Conservation (phyloP, 2,113 vertebrate species). For the Tachysurus vachellii region DNA sequence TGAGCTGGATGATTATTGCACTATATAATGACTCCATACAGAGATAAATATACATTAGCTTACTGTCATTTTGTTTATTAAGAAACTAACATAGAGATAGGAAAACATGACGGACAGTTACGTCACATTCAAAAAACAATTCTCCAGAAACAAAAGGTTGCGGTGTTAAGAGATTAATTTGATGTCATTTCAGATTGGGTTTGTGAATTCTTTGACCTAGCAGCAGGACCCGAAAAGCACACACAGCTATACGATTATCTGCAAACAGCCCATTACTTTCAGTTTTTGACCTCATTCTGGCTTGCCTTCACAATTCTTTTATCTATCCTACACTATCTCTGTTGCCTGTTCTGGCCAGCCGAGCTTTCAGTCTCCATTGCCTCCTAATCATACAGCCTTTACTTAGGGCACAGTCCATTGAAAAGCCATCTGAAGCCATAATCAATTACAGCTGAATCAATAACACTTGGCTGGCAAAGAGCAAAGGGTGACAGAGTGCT, state of each 20-base stretch:
- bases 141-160: constrained; percentile 47
- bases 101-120: constrained; percentile 19
- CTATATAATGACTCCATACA: constrained; percentile 19
- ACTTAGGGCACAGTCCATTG: constrained; percentile 53
- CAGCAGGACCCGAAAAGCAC: constrained; percentile 34
- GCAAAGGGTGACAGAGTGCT: constrained; percentile 51
- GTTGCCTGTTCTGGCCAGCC: constrained; percentile 32
- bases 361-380: constrained; percentile 45
- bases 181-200: constrained; percentile 37
- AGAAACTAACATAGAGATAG: background rate
- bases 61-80: background rate
- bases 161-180: constrained; percentile 48
- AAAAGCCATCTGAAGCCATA: constrained; percentile 66
- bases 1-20: constrained; percentile 13
- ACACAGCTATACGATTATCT: constrained; percentile 43
- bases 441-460: constrained; percentile 68
- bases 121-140: constrained; percentile 34
- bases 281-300: constrained; percentile 47
- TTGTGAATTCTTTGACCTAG: constrained; percentile 40
- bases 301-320: constrained; percentile 37
- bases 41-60: constrained; percentile 14
- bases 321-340: constrained; percentile 29
- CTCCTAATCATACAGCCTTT: constrained; percentile 56
- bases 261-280: constrained; percentile 47
- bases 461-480: constrained; percentile 56